phyloP scores from a whole-genome alignment of 2,113 vertebrate species.

The Sceloporus tristichus region DNA sequence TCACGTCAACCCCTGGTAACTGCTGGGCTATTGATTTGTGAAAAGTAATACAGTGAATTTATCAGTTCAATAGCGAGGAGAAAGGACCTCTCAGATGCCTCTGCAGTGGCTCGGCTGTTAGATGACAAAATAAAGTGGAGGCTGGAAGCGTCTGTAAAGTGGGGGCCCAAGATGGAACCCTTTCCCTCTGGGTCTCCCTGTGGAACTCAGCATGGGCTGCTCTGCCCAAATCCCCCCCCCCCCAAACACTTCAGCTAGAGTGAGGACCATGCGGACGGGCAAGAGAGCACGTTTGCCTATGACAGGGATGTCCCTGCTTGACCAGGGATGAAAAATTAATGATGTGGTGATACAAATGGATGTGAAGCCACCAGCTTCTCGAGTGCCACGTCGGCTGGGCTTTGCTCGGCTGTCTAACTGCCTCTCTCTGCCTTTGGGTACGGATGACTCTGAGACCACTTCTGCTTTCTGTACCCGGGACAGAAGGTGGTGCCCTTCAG shows the following conservation, averaged over 20 bases:
- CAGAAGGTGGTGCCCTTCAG: too few relatives aligned
- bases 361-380: background rate
- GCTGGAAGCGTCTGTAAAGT: conserved; percentile 13
- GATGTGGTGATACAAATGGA: rapidly evolving
- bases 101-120: conserved; percentile 56
- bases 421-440: background rate
- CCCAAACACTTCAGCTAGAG: rapidly evolving
- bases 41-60: conserved; percentile 97
- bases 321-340: rapidly evolving
- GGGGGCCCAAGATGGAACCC: conserved; percentile 23
- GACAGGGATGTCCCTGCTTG: background rate
- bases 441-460: too few relatives aligned
- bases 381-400: background rate
- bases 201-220: background rate
- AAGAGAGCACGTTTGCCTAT: rapidly evolving
- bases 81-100: conserved; percentile 75
- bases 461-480: too few relatives aligned
- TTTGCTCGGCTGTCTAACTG: background rate
- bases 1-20: conserved; percentile 87
- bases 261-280: background rate
- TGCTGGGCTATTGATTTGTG: conserved; percentile 93
- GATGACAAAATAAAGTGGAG: conserved; percentile 70
- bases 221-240: background rate
- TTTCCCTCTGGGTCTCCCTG: background rate
- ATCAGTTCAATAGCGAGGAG: conserved; percentile 84